A percentile compares a stretch with the other conserved stretches of the same genome.
These are phyloP conservation scores for Rhinichthys osculus DNA, from an alignment of 2,797 vertebrate genomes.

Conservation along the genomic window DNA sequence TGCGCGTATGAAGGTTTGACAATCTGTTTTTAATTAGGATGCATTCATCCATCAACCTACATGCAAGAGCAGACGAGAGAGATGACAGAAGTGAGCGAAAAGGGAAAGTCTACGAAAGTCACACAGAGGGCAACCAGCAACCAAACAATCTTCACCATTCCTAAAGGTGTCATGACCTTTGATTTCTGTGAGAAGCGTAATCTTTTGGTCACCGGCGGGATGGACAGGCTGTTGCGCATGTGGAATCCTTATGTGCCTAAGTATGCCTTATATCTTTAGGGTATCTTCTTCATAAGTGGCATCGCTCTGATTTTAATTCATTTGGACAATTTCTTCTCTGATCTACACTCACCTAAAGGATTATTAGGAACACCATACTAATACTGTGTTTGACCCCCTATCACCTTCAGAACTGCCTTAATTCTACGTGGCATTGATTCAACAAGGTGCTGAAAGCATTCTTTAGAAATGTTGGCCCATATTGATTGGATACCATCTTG, in stretches of 20 bases:
- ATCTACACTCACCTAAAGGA: not conserved
- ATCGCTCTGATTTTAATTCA: not conserved
- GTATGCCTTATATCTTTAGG: constrained; percentile 62
- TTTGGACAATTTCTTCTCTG: not conserved
- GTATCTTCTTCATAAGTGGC: not conserved
- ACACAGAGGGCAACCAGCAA: constrained; percentile 65
- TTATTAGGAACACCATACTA: too few relatives aligned
- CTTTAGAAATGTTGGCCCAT: too few relatives aligned
- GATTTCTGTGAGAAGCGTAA: constrained; percentile 74
- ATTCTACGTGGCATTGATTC: too few relatives aligned
- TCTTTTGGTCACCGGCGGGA: constrained; percentile 78
- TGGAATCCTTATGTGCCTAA: constrained; percentile 80
- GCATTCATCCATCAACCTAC: constrained; percentile 69
- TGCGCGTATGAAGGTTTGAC: constrained; percentile 31
- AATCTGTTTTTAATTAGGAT: constrained; percentile 67
- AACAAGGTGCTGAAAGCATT: too few relatives aligned
- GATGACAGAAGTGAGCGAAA: constrained; percentile 69
- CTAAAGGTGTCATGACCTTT: constrained; percentile 79
- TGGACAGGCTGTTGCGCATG: constrained; percentile 75
- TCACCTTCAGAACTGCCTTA: too few relatives aligned
- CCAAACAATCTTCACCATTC: constrained; percentile 72
- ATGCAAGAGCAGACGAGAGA: constrained; percentile 75
- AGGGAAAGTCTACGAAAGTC: constrained; percentile 71
- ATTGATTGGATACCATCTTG: too few relatives aligned
- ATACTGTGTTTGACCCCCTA: too few relatives aligned